Conservation (phyloP, 2,797 vertebrate species). For the Fringilla coelebs region DNA sequence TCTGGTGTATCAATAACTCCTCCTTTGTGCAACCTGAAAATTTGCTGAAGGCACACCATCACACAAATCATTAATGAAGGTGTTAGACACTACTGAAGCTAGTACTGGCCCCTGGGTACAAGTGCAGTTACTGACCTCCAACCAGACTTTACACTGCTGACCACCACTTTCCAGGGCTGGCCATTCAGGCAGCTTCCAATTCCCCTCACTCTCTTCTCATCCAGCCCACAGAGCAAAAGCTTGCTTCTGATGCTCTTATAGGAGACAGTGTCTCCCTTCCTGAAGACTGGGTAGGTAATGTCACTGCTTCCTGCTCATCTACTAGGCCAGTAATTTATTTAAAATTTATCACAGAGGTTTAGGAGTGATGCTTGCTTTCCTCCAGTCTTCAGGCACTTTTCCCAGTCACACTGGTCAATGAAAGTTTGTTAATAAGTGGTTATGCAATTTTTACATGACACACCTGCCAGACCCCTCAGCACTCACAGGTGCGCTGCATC, state of each 20-base stretch:
- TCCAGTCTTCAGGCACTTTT: neutral
- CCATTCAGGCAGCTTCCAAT: neutral
- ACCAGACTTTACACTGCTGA: neutral
- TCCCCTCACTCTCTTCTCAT: neutral
- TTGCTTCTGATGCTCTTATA: neutral
- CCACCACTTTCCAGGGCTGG: accelerated
- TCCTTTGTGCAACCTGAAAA: neutral
- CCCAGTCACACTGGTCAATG: accelerated
- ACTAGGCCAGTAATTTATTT: neutral
- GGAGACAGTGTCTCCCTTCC: neutral
- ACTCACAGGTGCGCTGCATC: accelerated
- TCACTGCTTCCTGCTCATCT: neutral
- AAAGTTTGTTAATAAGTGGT: neutral
- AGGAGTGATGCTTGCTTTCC: neutral
- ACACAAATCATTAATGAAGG: neutral
- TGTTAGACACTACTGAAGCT: neutral
- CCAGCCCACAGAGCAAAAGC: neutral
- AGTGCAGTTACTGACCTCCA: neutral
- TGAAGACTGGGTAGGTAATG: neutral
- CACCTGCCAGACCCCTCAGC: neutral
- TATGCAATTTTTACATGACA: neutral
- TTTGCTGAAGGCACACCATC: neutral
- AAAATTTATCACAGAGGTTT: neutral
- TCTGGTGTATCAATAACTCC: neutral
- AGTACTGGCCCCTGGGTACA: neutral